Percentiles rank a stretch among this genome's conserved stretches.
Evolutionary conservation across 2,113 vertebrate genomes (phyloP).

Genomic region (Mormyrus lacerda): DNA sequence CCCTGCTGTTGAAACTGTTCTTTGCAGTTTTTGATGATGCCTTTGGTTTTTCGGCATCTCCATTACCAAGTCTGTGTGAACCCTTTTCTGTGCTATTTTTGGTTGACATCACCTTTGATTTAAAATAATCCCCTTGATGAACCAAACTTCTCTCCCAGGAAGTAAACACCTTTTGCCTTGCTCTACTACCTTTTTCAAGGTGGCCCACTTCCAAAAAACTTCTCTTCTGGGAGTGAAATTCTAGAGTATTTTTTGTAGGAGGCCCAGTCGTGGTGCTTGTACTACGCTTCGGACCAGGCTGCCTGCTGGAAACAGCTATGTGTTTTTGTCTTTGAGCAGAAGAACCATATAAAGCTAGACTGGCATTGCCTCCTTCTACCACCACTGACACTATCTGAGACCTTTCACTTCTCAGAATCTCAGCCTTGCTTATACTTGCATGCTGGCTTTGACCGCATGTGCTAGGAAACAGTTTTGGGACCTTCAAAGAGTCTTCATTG

Average conservation of each 20-base stretch:
- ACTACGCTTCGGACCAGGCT: accelerated
- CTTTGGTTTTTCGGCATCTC: background rate
- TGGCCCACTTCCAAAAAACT: background rate
- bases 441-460: background rate
- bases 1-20: background rate
- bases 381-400: background rate
- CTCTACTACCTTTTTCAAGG: background rate
- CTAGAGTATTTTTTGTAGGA: conserved; percentile 38
- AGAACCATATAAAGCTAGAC: conserved; percentile 51
- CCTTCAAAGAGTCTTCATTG: background rate
- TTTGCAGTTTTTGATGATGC: background rate
- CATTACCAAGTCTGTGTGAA: background rate
- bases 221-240: background rate
- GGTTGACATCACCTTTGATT: background rate
- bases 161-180: conserved; percentile 31
- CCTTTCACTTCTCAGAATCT: background rate
- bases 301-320: background rate
- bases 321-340: background rate
- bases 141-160: conserved; percentile 35
- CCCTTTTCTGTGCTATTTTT: background rate
- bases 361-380: background rate
- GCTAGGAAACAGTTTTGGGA: background rate
- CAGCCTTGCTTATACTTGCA: background rate
- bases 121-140: background rate
- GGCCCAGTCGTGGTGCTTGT: background rate